Base-by-base conservation (phyloP, 2,888 invertebrate species). In the Ypsolopha scabrella region DNA sequence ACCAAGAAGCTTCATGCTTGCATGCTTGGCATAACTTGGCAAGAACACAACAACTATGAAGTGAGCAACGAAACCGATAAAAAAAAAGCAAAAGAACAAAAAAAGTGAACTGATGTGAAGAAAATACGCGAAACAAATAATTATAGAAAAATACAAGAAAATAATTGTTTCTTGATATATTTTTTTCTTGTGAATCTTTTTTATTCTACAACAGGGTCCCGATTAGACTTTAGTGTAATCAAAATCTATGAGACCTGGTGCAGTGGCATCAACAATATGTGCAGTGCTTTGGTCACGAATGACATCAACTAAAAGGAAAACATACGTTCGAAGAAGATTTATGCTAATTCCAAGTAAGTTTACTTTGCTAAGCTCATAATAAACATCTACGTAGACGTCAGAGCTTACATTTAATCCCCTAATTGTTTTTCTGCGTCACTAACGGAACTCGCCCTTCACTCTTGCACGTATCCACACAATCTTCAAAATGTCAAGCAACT, bases 231-330 rank as follows among this genome's bases (percentile, higher is more conserved):
- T 37, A 47, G 48, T 50, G 39, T 51, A 13, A 47, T 8, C 8
- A 41, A 47, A 47, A 47, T 11, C 33, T 9, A 47, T 53, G 50
- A 34, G n/a, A 50, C n/a, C 13, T 41, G 63, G 76, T 75, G 69
- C 57, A 62, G 64, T 68, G 62, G 7, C 11, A 10, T 35, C 35
- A 10, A 59, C 60, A 81, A 75, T 80, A 81, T 83, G 83, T 80
- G 78, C 71, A 72, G 74, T 75, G 53, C 36, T 80, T 79, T 82
- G 76, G 80, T 78, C 80, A 78, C 81, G 75, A 73, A 79, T 82
- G 83, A 80, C 80, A 79, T 80, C 76, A 80, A 73, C 61, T 75
- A 63, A 58, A 78, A 79, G 70, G 74, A 77, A 78, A 80, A 78
- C 77, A 73, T 70, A 69, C 70, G 61, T 61, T 57, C 58, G 62